Percentiles rank a stretch among this genome's conserved stretches.
These are phyloP conservation scores for Mesitornis unicolor DNA, from an alignment of 2,113 vertebrate genomes.

Conservation along the genomic window DNA sequence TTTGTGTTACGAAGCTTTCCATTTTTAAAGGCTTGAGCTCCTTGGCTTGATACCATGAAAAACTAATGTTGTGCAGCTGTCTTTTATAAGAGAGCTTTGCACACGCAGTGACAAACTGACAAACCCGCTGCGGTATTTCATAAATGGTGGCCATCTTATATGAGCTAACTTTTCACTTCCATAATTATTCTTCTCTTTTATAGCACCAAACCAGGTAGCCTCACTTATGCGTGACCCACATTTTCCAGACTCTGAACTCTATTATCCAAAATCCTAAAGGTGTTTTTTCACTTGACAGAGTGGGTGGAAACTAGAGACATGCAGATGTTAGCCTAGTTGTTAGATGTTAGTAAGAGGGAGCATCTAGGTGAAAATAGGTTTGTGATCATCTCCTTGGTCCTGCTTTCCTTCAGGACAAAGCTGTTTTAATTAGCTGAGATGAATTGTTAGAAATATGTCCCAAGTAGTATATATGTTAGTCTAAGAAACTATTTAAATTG, in stretches of 20 bases:
- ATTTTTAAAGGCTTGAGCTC: neutral
- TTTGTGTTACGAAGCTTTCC: neutral
- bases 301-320: neutral
- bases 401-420: neutral
- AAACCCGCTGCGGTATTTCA: neutral
- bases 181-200: neutral
- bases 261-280: neutral
- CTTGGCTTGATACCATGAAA: neutral
- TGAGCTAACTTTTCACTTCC: neutral
- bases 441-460: neutral
- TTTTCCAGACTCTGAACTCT: neutral
- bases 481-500: neutral
- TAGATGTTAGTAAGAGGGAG: neutral
- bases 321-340: neutral
- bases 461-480: neutral
- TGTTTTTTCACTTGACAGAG: neutral
- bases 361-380: neutral
- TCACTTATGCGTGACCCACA: accelerated
- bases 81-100: neutral
- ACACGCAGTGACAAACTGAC: neutral
- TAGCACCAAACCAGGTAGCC: neutral
- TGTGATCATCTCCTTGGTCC: neutral
- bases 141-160: neutral
- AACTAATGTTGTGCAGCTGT: neutral
- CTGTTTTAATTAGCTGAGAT: neutral